A percentile compares a stretch with the other conserved stretches of the same genome.
Evolutionary conservation across 2,797 vertebrate genomes (phyloP).

Genomic region (Spinus olivaceus): DNA sequence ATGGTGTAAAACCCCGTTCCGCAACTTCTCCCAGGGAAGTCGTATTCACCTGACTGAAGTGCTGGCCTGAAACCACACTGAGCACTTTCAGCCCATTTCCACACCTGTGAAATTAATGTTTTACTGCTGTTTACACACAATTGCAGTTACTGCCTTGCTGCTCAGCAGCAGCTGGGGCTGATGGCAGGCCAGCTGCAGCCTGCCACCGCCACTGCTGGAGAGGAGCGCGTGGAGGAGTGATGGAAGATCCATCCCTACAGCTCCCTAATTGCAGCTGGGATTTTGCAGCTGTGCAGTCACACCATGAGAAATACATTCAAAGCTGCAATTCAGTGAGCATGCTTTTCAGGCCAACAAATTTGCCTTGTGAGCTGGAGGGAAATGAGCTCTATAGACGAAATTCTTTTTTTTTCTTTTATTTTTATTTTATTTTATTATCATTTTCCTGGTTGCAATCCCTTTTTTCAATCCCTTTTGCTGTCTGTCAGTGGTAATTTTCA

Average conservation of each 20-base stretch:
- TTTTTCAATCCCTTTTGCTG: neutral
- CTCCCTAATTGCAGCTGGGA: constrained; percentile 65
- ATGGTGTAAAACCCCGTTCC: neutral
- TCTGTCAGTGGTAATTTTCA: neutral
- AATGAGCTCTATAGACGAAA: neutral
- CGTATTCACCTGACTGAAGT: neutral
- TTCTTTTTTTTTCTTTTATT: neutral
- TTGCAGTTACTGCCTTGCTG: constrained; percentile 44
- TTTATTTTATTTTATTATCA: neutral
- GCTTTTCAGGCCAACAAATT: constrained; percentile 36
- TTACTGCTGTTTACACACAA: constrained; percentile 31
- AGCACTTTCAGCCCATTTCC: neutral
- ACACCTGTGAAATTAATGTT: neutral
- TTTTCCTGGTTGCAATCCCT: neutral
- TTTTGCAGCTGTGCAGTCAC: constrained; percentile 70
- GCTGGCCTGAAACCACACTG: neutral
- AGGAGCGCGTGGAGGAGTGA: constrained; percentile 17
- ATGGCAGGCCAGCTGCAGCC: constrained; percentile 66
- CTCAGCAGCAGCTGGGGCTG: constrained; percentile 67
- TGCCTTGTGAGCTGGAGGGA: constrained; percentile 39
- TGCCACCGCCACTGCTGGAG: constrained; percentile 32
- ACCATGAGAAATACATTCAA: constrained; percentile 47
- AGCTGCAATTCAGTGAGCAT: constrained; percentile 21
- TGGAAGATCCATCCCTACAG: constrained; percentile 5
- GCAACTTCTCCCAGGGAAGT: neutral